Evolutionary conservation across 2,888 invertebrate genomes (phyloP), one percentile per base, ranked within the genome.

Genomic region (Eupithecia pulchellata): DNA sequence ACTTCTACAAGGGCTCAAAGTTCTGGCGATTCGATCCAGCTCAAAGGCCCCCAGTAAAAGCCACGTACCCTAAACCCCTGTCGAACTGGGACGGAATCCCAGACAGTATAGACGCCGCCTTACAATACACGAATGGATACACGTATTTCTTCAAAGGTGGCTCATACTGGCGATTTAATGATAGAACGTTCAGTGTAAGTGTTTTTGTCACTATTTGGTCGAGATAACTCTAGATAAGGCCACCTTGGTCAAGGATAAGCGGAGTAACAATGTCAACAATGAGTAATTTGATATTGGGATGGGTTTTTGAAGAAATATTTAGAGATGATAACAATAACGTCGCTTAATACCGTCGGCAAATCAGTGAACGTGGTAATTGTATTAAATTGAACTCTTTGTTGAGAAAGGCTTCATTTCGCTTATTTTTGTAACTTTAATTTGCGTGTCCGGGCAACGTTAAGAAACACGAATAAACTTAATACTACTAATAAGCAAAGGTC

Each of bases 111-210:
- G 97, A 98, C 83, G 98, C 98, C n/a, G 99, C 98, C 1, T 95
- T 99, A 78, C 97, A 97, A 83, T 99, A 99, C 92, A 97, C 97
- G n/a, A 99, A 99, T 84, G 98, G 98, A 61, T 98, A 98, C 89
- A 99, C 99, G 4, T 99, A 99, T 93, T 99, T 99, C 96, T 99
- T 99, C 95, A 98, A 98, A 89, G 97, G 96, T 78, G 97, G 97
- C 72, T 96, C 97, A 70, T 99, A 99, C 92, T 99, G 98, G 95
- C 96, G 99, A 91, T 99, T 99, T 94, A 98, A 99, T 92, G 99
- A 99, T 89, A 96, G 97, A 85, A 96, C 96, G 52, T 99, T 99
- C 91, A 96, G 97, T 86, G 99, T 98, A 91, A 96, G 97, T 95
- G 62, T n/a, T 72, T 72, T 72, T 52, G 62, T 60, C 20, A 30